Percentiles rank a stretch among this genome's conserved stretches.
Conservation (phyloP, 2,113 vertebrate genomes). For the Paraplagusia blochii region DNA sequence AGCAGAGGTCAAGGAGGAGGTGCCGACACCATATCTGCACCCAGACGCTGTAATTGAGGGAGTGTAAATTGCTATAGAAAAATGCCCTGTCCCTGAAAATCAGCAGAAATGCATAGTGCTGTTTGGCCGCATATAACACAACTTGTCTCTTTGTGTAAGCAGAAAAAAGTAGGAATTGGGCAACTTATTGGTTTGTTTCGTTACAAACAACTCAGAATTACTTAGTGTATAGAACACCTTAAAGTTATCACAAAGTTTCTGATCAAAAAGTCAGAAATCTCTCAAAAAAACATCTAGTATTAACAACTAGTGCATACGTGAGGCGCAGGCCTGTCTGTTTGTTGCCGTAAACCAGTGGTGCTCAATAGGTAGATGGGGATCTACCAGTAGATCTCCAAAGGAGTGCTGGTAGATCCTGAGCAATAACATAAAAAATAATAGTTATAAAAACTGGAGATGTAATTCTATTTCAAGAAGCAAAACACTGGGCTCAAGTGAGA, state of each 20-base stretch:
- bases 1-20: conserved; percentile 76
- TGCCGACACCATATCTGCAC: conserved; percentile 73
- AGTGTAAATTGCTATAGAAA: conserved; percentile 77
- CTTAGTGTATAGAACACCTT: neutral
- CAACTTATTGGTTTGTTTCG: conserved; percentile 23
- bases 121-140: conserved; percentile 35
- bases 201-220: neutral
- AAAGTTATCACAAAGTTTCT: neutral
- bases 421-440: too few species aligned
- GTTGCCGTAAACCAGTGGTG: too few species aligned
- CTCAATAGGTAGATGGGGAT: too few species aligned
- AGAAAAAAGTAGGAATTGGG: conserved; percentile 36
- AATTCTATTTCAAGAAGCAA: too few species aligned
- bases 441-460: too few species aligned
- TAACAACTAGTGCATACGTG: too few species aligned
- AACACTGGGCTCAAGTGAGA: too few species aligned
- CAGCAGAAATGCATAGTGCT: conserved; percentile 40
- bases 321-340: too few species aligned
- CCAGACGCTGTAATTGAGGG: conserved; percentile 65
- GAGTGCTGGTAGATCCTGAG: too few species aligned
- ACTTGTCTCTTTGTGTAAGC: conserved; percentile 52
- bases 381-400: too few species aligned
- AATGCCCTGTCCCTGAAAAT: conserved; percentile 62
- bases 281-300: too few species aligned
- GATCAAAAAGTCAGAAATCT: too few species aligned